Evolutionary conservation across 2,797 vertebrate species (phyloP).

Genomic region (Enteromius unitaeniatus): DNA sequence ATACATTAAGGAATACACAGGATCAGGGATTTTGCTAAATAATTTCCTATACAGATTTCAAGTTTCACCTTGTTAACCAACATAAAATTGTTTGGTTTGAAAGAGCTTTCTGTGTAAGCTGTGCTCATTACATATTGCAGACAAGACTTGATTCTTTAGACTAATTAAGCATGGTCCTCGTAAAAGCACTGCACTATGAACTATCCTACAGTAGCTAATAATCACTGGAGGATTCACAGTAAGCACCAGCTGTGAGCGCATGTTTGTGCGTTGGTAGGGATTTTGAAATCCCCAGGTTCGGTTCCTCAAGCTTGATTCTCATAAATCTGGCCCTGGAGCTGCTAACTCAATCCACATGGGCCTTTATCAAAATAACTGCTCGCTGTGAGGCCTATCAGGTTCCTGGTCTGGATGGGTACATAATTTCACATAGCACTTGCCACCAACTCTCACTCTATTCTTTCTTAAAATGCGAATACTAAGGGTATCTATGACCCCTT

Average conservation of each 20-base stretch:
- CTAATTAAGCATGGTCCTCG: conserved; percentile 7
- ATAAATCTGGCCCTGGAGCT: conserved; percentile 72
- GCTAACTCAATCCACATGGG: conserved; percentile 79
- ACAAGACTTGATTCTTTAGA: background rate
- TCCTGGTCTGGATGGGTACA: conserved; percentile 55
- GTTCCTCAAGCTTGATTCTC: conserved; percentile 68
- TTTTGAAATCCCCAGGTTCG: conserved; percentile 68
- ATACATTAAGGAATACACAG: background rate
- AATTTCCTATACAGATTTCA: background rate
- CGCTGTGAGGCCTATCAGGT: conserved; percentile 69
- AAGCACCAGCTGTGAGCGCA: conserved; percentile 40
- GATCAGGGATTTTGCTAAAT: background rate
- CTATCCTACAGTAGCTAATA: conserved; percentile 40
- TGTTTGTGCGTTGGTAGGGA: conserved; percentile 30
- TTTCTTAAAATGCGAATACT: conserved; percentile 65
- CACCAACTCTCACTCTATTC: conserved; percentile 59
- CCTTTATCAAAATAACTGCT: conserved; percentile 76
- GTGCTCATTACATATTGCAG: background rate
- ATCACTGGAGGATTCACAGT: conserved; percentile 30
- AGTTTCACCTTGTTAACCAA: background rate
- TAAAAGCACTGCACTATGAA: conserved; percentile 10
- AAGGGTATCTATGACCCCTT: conserved; percentile 49
- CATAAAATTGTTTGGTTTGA: background rate
- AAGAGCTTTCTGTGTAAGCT: background rate
- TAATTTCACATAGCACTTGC: conserved; percentile 59